Percentiles rank a stretch among this genome's conserved stretches.
These are phyloP conservation scores for Heterocephalus glaber DNA, from an alignment of 2,113 vertebrate genomes.

Conservation along the genomic window DNA sequence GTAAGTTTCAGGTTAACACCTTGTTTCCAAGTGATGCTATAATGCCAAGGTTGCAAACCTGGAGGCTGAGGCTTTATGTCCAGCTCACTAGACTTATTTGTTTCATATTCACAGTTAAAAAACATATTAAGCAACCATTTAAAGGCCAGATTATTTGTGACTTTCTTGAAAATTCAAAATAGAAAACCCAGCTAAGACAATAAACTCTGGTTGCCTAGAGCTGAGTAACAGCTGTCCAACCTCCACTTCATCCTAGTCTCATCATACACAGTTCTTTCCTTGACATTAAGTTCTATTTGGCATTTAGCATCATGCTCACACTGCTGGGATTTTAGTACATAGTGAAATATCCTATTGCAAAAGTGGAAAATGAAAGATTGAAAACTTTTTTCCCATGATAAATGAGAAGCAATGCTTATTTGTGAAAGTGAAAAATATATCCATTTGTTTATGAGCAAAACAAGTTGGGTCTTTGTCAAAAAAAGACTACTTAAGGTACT, in stretches of 20 bases:
- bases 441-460: neutral
- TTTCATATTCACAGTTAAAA: neutral
- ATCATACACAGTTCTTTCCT: neutral
- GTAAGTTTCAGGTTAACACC: neutral
- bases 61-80: neutral
- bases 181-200: neutral
- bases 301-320: neutral
- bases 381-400: neutral
- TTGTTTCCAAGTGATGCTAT: neutral
- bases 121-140: neutral
- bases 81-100: neutral
- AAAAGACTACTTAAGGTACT: neutral
- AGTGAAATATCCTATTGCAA: neutral
- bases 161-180: neutral
- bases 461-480: neutral
- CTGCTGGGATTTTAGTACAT: neutral
- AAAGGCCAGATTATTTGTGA: neutral
- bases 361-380: slow-evolving; percentile 27
- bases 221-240: neutral
- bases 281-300: neutral
- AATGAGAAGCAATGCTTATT: slow-evolving; percentile 23
- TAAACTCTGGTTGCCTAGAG: neutral
- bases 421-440: neutral
- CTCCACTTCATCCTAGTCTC: too few species aligned
- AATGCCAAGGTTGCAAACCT: neutral